Evolutionary conservation across 2,888 invertebrate species (phyloP), one percentile per base, ranked within the genome.

Genomic region (Allolobophora icterica): DNA sequence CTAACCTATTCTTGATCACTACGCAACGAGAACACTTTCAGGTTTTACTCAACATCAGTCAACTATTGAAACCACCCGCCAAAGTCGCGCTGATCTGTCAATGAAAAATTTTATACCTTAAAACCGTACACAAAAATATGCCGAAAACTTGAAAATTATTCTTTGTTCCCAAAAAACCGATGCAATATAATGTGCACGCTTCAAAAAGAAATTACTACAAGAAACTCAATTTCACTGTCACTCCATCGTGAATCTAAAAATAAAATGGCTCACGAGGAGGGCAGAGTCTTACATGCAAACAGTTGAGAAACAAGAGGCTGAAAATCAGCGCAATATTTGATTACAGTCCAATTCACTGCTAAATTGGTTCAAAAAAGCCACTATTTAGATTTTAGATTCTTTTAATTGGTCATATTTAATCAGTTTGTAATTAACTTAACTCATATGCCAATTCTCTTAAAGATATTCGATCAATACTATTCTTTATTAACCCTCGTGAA

Each of bases 261-360:
- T 71, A 71, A 71, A n/a, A 71, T 71, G 71, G 71, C 30, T 71
- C 71, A 71, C 71, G 71, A 71, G 71, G 71, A 71, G 71, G 71
- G n/a, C 71, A 17, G 71, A n/a, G 71, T 71, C 30, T 71, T 30
- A 30, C 2, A 5, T 71, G 30, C 71, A 71, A 71, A n/a, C n/a
- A n/a, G n/a, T 71, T 71, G n/a, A 71, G n/a, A 17, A n/a, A 8
- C 11, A 71, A 71, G 30, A 30, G 30, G 17, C 71, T 45, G 45
- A 1, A 45, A 19, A 13, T 45, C 5, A 71, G 71, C 58, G 24
- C 58, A 24, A 3, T 45, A 45, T 45, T 45, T 45, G 13, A 40
- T 13, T 40, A 5, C 13, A 5, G 40, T 40, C 40, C 40, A 8
- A 13, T 13, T 45, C 6, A 17, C 19, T 45, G 45, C n/a, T n/a